Base-by-base conservation (phyloP, 1,140 invertebrate genomes). In the Lepidostoma basale region DNA sequence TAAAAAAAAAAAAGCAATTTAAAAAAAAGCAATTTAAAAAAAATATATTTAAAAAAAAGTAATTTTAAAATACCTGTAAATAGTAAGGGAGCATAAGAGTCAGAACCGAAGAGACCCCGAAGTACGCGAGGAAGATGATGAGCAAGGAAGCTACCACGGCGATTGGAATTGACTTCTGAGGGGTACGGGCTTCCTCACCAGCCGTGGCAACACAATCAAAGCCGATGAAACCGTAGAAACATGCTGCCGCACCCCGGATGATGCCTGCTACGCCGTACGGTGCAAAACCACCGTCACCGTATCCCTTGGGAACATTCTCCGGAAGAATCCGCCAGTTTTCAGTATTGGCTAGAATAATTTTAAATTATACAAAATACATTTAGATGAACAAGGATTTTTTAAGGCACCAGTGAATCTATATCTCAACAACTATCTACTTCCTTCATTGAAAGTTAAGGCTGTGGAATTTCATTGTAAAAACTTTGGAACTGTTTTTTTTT, bases 21-120 rank as follows among this genome's bases (percentile, higher is more conserved):
- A n/a, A n/a, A n/a, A n/a, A n/a, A n/a, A n/a, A n/a, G n/a, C n/a
- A n/a, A n/a, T n/a, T n/a, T n/a, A n/a, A 65, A 74, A 16, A 72
- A 60, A 54, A 62, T 39, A 3, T 9, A 14, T 68, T 49, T 10
- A 36, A 26, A 47, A 62, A 23, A 45, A 58, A 39, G 22, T 23
- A 63, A n/a, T n/a, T n/a, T n/a, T n/a, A 20, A 45, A 16, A 62
- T 73, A 90, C 88, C 80, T 90, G 89, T 44, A 89, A 81, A 75
- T 92, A 98, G 74, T 97, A 98, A 0, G 96, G 95, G 72, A 92
- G 75, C 85, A 96, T 94, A 72, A 96, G 87, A 0, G 96, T 98
- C 0, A 97, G 81, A 2, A 97, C 89, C 0, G 88, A 86, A 0
- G 94, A 93, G 0, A 97, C 89, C 1, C 92, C 90, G 81, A 93